phyloP scores from a whole-genome alignment of 2,113 vertebrate species.

The Camelus bactrianus region DNA sequence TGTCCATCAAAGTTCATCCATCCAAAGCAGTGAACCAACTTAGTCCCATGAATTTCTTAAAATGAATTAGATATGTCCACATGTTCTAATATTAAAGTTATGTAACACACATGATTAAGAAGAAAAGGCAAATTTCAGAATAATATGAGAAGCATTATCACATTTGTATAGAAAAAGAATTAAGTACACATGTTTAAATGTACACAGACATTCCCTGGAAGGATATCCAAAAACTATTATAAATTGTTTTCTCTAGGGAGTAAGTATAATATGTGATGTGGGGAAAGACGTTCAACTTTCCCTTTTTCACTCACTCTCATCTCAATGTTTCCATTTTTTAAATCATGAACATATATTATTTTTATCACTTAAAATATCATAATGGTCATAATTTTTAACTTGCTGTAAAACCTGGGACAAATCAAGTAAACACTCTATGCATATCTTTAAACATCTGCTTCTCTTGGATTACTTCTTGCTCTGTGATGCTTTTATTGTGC shows the following conservation, averaged over 20 bases:
- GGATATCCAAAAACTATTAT: not conserved
- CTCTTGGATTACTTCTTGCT: not conserved
- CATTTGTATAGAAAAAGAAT: not conserved
- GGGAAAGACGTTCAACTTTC: not conserved
- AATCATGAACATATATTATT: not conserved
- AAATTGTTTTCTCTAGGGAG: not conserved
- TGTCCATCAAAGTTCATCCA: not conserved
- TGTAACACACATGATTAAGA: not conserved
- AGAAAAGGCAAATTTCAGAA: not conserved
- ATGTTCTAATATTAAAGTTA: not conserved
- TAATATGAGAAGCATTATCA: not conserved
- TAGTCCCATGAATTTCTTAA: not conserved
- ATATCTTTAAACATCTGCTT: not conserved
- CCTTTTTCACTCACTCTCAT: not conserved
- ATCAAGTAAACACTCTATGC: not conserved
- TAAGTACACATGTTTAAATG: not conserved
- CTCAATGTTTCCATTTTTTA: not conserved
- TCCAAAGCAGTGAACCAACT: not conserved
- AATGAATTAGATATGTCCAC: not conserved
- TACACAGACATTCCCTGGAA: not conserved
- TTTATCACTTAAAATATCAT: not conserved
- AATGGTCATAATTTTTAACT: not conserved
- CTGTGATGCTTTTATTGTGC: not conserved
- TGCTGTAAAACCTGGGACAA: not conserved
- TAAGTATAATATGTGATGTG: not conserved